Conservation (phyloP, 37 sponge, comb jelly and placozoan genomes). For the Agelas oroides region DNA sequence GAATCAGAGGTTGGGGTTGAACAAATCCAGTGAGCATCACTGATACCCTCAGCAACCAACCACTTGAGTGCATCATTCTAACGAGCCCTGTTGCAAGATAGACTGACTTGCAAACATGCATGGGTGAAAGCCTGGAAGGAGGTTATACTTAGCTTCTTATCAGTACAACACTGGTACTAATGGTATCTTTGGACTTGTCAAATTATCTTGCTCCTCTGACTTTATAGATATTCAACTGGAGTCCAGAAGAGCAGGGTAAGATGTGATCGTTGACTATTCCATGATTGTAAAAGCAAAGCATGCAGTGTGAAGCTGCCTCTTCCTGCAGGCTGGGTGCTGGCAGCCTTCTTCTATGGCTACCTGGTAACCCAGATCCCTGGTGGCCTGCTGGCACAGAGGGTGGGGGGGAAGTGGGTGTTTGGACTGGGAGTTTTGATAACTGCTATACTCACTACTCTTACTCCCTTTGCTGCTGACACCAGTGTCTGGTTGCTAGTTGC, state of each 20-base stretch:
- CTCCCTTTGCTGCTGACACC: slow-evolving; percentile 77
- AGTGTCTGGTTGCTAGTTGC: slow-evolving; percentile 76
- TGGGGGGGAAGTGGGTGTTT: slow-evolving; percentile 88
- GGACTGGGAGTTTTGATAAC: slow-evolving; percentile 88
- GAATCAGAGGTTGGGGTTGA: too few relatives aligned
- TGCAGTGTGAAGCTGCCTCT: too few relatives aligned
- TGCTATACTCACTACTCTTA: slow-evolving; percentile 84
- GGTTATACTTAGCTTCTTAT: neutral
- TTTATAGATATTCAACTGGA: slow-evolving; percentile 56
- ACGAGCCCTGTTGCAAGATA: too few relatives aligned
- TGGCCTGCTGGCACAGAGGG: slow-evolving; percentile 73
- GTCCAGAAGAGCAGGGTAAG: slow-evolving; percentile 34
- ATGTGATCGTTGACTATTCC: neutral
- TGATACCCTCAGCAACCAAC: too few relatives aligned
- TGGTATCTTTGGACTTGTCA: too few relatives aligned
- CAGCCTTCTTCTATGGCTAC: slow-evolving; percentile 95
- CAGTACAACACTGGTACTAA: too few relatives aligned
- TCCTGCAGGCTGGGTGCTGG: slow-evolving; percentile 80
- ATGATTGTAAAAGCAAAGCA: too few relatives aligned
- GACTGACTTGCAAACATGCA: too few relatives aligned
- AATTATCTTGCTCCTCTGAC: too few relatives aligned
- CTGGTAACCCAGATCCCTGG: slow-evolving; percentile 95
- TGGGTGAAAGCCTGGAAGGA: too few relatives aligned
- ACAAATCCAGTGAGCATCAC: too few relatives aligned
- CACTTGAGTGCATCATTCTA: too few relatives aligned